Conservation (phyloP, 2,888 invertebrate genomes). For the Macrophya alboannulata region DNA sequence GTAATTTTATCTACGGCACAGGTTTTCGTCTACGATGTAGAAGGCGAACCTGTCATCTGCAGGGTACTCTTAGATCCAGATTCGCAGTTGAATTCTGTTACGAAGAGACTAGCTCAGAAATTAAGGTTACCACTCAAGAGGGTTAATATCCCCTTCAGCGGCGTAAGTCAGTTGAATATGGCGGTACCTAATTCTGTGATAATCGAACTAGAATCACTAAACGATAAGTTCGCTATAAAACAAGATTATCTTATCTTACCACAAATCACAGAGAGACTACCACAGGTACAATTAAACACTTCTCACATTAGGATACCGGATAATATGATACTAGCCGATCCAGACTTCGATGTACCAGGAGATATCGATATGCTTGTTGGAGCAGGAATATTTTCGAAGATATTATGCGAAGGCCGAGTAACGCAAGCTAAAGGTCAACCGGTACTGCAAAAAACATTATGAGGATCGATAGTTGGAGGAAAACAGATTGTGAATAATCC, state of each 20-base stretch:
- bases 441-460: conserved; percentile 57
- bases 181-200: conserved; percentile 44
- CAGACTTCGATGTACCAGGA: conserved; percentile 57
- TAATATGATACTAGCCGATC: conserved; percentile 58
- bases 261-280: conserved; percentile 59
- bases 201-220: conserved; percentile 58
- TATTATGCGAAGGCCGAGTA: conserved; percentile 56
- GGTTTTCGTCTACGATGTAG: conserved; percentile 58
- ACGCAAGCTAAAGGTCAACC: conserved; percentile 55
- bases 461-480: conserved; percentile 60
- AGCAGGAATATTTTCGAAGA: conserved; percentile 59
- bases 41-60: conserved; percentile 54
- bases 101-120: conserved; percentile 54
- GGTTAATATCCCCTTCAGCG: conserved; percentile 51
- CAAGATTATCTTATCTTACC: conserved; percentile 61
- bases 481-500: conserved; percentile 47
- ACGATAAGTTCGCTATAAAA: conserved; percentile 34
- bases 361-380: conserved; percentile 59
- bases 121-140: conserved; percentile 57
- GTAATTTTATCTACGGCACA: conserved; percentile 56
- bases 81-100: conserved; percentile 62
- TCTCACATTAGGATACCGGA: conserved; percentile 55
- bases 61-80: conserved; percentile 61
- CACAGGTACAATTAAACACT: conserved; percentile 56
- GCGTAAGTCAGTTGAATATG: conserved; percentile 56